Conservation (phyloP, 2,888 invertebrate species). For the Drosophila nigritarsus region DNA sequence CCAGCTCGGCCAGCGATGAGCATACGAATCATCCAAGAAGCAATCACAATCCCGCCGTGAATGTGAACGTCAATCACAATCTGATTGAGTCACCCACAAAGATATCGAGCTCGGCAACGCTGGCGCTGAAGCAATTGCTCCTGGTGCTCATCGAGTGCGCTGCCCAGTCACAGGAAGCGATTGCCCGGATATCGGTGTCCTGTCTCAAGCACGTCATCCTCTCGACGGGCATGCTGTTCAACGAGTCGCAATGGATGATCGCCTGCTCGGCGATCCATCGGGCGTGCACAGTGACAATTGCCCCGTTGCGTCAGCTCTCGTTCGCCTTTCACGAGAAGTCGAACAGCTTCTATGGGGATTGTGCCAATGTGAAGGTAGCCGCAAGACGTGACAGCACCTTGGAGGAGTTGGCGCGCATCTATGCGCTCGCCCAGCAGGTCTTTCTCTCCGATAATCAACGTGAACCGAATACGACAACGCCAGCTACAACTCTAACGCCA, state of each 20-base stretch:
- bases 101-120: conserved; percentile 88
- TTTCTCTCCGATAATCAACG: conserved; percentile 87
- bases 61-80: conserved; percentile 48
- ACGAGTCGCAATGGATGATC: conserved; percentile 94
- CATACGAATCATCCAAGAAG: conserved; percentile 23
- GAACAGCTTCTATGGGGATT: conserved; percentile 97
- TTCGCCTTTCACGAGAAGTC: conserved; percentile 96
- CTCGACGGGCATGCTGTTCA: conserved; percentile 92
- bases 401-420: conserved; percentile 93
- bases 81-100: conserved; percentile 85
- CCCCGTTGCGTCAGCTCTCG: conserved; percentile 94
- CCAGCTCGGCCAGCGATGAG: conserved; percentile 50
- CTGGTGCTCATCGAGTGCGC: conserved; percentile 95
- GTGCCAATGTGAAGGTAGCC: conserved; percentile 96
- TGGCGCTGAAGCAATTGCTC: conserved; percentile 94
- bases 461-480: conserved; percentile 73
- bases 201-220: conserved; percentile 94
- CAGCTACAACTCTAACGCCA: conserved; percentile 2
- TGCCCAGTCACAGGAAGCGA: conserved; percentile 94
- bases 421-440: conserved; percentile 96
- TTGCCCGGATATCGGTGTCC: conserved; percentile 96
- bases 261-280: conserved; percentile 92
- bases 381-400: conserved; percentile 94
- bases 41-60: conserved; percentile 20
- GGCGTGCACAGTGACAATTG: conserved; percentile 94